A percentile compares a stretch with the other conserved stretches of the same genome.
phyloP scores from a whole-genome alignment of 2,113 vertebrate genomes.

The Corvus hawaiiensis region DNA sequence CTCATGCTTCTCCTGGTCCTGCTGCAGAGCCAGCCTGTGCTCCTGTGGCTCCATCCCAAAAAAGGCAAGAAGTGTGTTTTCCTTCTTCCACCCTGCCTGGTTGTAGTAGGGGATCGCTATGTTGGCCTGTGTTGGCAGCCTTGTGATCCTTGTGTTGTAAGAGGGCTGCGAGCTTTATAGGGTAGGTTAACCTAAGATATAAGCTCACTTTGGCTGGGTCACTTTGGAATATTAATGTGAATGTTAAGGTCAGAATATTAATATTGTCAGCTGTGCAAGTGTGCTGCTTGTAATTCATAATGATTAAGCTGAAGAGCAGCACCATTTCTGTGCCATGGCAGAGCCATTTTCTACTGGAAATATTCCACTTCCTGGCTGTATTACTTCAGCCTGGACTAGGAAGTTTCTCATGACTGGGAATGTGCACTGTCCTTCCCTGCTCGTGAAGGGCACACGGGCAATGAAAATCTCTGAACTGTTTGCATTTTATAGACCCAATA shows the following conservation, averaged over 20 bases:
- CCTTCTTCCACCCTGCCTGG: background rate
- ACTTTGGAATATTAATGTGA: background rate
- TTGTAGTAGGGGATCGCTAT: fast-evolving
- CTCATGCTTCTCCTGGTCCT: background rate
- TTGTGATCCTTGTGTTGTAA: background rate
- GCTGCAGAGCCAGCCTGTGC: background rate
- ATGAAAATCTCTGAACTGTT: background rate
- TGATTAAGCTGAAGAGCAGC: background rate
- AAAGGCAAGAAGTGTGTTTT: background rate
- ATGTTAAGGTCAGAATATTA: conserved; percentile 10
- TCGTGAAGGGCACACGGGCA: background rate
- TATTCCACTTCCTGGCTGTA: background rate
- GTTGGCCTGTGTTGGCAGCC: background rate
- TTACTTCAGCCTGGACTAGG: background rate
- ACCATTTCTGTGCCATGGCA: background rate
- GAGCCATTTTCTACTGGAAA: background rate
- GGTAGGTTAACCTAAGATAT: background rate
- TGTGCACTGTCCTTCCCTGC: background rate
- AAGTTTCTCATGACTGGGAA: background rate
- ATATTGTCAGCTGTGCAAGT: background rate
- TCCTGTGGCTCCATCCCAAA: background rate
- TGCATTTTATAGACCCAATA: background rate
- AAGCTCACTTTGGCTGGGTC: background rate
- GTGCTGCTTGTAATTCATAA: background rate
- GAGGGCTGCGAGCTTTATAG: background rate